These are phyloP conservation scores for Buathra laborator DNA, from an alignment of 2,888 invertebrate genomes.

Conservation along the genomic window DNA sequence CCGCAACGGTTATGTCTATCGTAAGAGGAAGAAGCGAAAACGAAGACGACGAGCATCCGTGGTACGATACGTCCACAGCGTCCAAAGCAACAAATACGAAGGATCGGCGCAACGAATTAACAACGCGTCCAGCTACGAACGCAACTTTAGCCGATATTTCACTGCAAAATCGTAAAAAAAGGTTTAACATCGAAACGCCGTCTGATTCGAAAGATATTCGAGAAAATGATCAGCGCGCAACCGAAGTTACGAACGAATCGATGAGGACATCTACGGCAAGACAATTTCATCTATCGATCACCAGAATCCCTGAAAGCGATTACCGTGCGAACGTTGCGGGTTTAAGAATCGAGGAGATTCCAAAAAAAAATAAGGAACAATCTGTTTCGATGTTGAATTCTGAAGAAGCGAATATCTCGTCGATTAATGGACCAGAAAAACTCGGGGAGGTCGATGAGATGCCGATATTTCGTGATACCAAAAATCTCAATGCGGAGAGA, in stretches of 20 bases:
- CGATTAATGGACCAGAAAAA: not conserved
- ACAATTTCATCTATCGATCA: slow-evolving; percentile 13
- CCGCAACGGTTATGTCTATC: not conserved
- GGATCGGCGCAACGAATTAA: not conserved
- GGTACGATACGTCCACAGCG: slow-evolving; percentile 21
- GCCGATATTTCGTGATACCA: slow-evolving; percentile 7
- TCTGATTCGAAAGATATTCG: not conserved
- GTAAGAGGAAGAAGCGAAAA: slow-evolving; percentile 12
- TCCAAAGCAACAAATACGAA: not conserved
- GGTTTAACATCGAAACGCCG: slow-evolving; percentile 10
- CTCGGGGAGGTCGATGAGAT: slow-evolving; percentile 9
- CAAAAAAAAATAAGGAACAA: not conserved
- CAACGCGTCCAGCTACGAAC: not conserved
- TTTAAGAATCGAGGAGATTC: slow-evolving; percentile 1
- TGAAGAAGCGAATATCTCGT: not conserved
- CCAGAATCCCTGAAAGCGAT: not conserved
- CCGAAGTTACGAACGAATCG: not conserved
- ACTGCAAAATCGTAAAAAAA: slow-evolving; percentile 7
- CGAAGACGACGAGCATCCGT: slow-evolving; percentile 40
- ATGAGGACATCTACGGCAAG: not conserved
- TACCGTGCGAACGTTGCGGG: not conserved
- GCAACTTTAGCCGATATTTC: not conserved
- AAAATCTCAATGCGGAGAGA: not conserved
- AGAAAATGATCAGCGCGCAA: not conserved
- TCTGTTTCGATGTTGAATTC: not conserved